Evolutionary conservation across 2,888 invertebrate genomes (phyloP).

Genomic region (Phytoseiulus persimilis): DNA sequence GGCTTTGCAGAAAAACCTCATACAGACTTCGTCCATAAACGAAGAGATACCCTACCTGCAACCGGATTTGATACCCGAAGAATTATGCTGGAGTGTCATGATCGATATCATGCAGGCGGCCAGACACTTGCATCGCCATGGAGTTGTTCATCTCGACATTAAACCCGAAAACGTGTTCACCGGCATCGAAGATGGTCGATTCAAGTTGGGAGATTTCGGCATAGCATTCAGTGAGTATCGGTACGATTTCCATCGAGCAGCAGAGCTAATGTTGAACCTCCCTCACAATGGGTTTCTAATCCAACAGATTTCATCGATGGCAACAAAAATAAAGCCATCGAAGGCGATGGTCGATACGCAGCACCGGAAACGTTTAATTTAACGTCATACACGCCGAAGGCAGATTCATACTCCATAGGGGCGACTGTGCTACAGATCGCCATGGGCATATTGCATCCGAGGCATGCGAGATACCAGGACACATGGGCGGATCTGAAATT

Average conservation of each 20-base stretch:
- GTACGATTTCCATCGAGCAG: neutral
- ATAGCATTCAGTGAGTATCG: slow-evolving; percentile 8
- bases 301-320: neutral
- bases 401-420: slow-evolving; percentile 14
- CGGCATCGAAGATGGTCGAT: slow-evolving; percentile 12
- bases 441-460: neutral
- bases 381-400: neutral
- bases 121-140: neutral
- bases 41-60: neutral
- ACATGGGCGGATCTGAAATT: neutral
- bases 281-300: neutral
- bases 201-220: slow-evolving; percentile 18
- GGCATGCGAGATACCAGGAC: slow-evolving; percentile 9
- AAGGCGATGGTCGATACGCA: slow-evolving; percentile 19
- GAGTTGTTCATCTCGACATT: neutral
- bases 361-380: slow-evolving; percentile 14
- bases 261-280: neutral
- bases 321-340: neutral
- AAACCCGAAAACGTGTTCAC: slow-evolving; percentile 19
- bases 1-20: neutral
- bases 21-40: neutral
- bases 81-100: slow-evolving; percentile 25
- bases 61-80: slow-evolving; percentile 15
- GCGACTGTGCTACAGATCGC: slow-evolving; percentile 14
- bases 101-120: slow-evolving; percentile 14